These are phyloP conservation scores for Drosophila multiciliata DNA, from an alignment of 2,888 invertebrate species.

Conservation along the genomic window DNA sequence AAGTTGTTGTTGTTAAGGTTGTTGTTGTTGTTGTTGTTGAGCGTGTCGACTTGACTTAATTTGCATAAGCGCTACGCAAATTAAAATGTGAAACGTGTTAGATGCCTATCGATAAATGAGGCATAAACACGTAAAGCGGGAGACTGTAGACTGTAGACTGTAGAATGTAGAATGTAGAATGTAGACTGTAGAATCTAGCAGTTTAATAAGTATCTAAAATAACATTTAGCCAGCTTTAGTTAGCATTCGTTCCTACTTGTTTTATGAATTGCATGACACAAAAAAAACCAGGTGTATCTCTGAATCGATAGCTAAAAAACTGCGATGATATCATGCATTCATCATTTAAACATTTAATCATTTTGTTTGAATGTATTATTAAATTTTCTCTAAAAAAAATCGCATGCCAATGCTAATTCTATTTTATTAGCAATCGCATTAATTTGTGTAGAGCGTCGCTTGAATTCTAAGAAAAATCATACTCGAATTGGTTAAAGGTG, in stretches of 20 bases:
- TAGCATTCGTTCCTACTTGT: conserved; percentile 18
- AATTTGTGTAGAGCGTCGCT: neutral
- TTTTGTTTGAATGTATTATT: neutral
- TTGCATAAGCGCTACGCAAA: conserved; percentile 73
- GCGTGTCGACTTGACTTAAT: conserved; percentile 61
- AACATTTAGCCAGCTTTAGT: conserved; percentile 25
- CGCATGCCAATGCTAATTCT: conserved; percentile 44
- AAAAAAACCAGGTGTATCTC: conserved; percentile 2
- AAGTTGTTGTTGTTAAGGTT: conserved; percentile 20
- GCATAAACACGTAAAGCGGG: conserved; percentile 51
- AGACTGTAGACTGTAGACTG: neutral
- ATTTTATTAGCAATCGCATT: conserved; percentile 9
- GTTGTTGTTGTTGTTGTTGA: conserved; percentile 17
- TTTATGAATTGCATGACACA: neutral
- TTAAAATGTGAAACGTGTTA: conserved; percentile 76
- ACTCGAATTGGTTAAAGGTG: neutral
- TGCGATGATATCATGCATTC: conserved; percentile 46
- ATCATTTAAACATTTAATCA: conserved; percentile 15
- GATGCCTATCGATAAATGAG: conserved; percentile 68
- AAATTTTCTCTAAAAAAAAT: conserved; percentile 25
- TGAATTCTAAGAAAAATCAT: neutral
- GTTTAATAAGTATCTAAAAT: conserved; percentile 14
- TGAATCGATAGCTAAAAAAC: neutral
- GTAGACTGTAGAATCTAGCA: conserved; percentile 1
- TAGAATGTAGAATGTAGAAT: neutral